Conservation (phyloP, 2,797 vertebrate genomes). For the Erpetoichthys calabaricus region DNA sequence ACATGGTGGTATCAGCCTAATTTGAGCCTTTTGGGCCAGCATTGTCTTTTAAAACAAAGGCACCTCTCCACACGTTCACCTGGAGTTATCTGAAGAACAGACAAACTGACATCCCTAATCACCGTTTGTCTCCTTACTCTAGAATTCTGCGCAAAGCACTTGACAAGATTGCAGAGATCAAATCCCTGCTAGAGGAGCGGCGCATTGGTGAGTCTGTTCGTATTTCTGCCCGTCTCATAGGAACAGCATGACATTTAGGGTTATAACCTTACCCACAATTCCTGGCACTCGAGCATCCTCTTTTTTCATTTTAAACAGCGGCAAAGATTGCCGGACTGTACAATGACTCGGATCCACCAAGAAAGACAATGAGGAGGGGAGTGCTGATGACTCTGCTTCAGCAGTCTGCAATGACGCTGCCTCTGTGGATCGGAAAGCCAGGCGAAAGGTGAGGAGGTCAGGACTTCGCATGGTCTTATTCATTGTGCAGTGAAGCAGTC, state of each 20-base stretch:
- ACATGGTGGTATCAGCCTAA: not conserved
- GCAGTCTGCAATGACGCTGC: conserved; percentile 86
- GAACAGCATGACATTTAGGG: not conserved
- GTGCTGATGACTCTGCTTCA: conserved; percentile 85
- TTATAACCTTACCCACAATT: not conserved
- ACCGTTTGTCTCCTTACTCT: not conserved
- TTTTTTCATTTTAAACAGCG: conserved; percentile 34
- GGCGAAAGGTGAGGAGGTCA: conserved; percentile 55
- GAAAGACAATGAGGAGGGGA: conserved; percentile 81
- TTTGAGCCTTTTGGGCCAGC: not conserved
- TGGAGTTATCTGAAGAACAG: not conserved
- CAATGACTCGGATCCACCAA: conserved; percentile 71
- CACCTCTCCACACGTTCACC: too few relatives aligned
- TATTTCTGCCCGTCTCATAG: conserved; percentile 2
- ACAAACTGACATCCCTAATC: not conserved
- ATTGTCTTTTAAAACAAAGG: too few relatives aligned
- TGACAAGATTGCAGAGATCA: conserved; percentile 84
- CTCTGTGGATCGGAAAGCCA: conserved; percentile 84
- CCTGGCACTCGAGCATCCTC: not conserved
- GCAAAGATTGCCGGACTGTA: conserved; percentile 78
- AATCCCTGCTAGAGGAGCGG: conserved; percentile 74
- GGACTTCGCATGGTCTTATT: conserved; percentile 5
- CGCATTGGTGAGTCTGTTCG: conserved; percentile 59
- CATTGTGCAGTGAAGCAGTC: not conserved
- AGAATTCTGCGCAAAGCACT: conserved; percentile 75